A percentile compares a stretch with the other conserved stretches of the same genome.
phyloP scores from a whole-genome alignment of 1,140 invertebrate species.

The Ganaspis sp. region DNA sequence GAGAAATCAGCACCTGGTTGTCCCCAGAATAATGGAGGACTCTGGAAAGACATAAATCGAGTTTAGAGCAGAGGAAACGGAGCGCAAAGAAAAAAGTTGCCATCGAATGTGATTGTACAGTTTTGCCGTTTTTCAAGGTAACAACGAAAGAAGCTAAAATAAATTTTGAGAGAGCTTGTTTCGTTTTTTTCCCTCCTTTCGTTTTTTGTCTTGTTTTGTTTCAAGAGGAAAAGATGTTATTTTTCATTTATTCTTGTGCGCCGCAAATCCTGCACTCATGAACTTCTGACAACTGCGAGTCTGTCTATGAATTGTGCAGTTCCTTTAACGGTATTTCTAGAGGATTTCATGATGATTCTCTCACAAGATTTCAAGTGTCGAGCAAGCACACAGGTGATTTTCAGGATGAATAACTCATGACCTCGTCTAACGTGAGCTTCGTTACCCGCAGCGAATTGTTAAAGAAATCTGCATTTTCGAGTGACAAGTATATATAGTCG shows the following conservation, averaged over 20 bases:
- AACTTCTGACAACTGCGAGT: background rate
- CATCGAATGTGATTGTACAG: constrained; percentile 14
- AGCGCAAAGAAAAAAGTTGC: background rate
- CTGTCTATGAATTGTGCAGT: constrained; percentile 56
- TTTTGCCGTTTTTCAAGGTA: constrained; percentile 8
- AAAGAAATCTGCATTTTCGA: constrained; percentile 18
- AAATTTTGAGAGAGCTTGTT: constrained; percentile 12
- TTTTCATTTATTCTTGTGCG: constrained; percentile 17
- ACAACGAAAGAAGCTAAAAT: background rate
- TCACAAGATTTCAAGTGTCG: constrained; percentile 41
- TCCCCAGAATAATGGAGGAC: constrained; percentile 20
- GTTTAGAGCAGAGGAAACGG: constrained; percentile 2
- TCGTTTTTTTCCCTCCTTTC: constrained; percentile 26
- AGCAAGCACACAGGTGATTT: constrained; percentile 56
- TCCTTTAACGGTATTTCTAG: constrained; percentile 58
- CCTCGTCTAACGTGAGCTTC: constrained; percentile 41
- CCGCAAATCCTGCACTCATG: constrained; percentile 6
- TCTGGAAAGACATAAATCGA: constrained; percentile 20
- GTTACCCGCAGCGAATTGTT: constrained; percentile 41
- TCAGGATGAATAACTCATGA: constrained; percentile 65
- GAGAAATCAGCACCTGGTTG: constrained; percentile 20
- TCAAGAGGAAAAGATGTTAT: too few relatives aligned
- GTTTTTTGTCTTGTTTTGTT: too few relatives aligned
- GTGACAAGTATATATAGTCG: background rate
- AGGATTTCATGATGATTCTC: constrained; percentile 59